These are phyloP conservation scores for Eira barbara DNA, from an alignment of 2,113 vertebrate genomes.

Conservation along the genomic window DNA sequence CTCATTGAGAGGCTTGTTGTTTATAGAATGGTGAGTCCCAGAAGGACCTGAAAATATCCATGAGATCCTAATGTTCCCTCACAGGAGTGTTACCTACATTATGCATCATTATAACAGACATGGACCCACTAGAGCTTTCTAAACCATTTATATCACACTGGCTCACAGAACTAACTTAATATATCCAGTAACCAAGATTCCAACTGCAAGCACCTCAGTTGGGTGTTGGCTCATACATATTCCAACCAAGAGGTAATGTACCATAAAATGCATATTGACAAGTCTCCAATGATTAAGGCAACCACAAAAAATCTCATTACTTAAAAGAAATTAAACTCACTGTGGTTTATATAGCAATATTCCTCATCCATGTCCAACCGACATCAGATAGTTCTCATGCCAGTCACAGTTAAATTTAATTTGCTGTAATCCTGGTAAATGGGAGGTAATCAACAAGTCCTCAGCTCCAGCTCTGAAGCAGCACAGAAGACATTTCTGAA, in stretches of 20 bases:
- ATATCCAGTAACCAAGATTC: neutral
- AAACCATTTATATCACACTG: neutral
- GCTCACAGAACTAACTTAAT: neutral
- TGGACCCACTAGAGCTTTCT: neutral
- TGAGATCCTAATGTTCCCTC: neutral
- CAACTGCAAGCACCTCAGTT: neutral
- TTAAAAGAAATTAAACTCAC: slow-evolving; percentile 54
- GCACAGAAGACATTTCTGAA: slow-evolving; percentile 19
- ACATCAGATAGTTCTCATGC: neutral
- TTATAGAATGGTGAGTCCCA: neutral
- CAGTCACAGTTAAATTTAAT: slow-evolving; percentile 59
- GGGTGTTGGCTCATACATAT: neutral
- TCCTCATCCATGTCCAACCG: slow-evolving; percentile 6
- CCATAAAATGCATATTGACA: slow-evolving; percentile 19
- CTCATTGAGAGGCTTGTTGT: neutral
- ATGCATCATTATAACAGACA: neutral
- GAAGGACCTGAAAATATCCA: neutral
- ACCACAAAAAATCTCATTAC: slow-evolving; percentile 45
- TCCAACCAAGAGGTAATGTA: slow-evolving; percentile 27
- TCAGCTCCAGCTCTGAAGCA: neutral
- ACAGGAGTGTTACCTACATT: neutral
- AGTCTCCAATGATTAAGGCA: neutral
- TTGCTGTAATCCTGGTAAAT: slow-evolving; percentile 53
- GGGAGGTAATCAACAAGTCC: slow-evolving; percentile 31
- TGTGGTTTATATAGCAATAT: slow-evolving; percentile 22